Evolutionary conservation across 2,888 invertebrate species (phyloP).

Genomic region (Eugnorisma glareosa): DNA sequence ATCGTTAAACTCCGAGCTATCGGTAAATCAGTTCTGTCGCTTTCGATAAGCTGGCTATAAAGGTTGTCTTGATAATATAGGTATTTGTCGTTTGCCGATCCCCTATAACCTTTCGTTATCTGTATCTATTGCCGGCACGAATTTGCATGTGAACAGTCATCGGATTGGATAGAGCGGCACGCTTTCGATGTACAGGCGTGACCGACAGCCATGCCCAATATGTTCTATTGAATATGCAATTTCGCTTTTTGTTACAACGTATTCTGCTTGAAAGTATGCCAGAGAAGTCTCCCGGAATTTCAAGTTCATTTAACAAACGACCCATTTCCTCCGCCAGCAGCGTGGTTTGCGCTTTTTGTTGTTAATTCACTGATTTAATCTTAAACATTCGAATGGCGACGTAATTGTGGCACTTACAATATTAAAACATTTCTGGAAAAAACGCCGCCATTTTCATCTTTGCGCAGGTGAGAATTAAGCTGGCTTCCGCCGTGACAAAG

Average conservation of each 20-base stretch:
- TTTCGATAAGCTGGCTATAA: slow-evolving; percentile 52
- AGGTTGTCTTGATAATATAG: slow-evolving; percentile 59
- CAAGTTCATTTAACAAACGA: slow-evolving; percentile 46
- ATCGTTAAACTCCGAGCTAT: slow-evolving; percentile 51
- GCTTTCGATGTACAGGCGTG: slow-evolving; percentile 66
- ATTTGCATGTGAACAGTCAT: slow-evolving; percentile 70
- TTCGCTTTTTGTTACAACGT: slow-evolving; percentile 54
- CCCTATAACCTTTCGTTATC: slow-evolving; percentile 70
- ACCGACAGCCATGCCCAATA: slow-evolving; percentile 67
- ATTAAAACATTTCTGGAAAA: slow-evolving; percentile 61
- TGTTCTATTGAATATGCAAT: slow-evolving; percentile 63
- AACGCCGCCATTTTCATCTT: slow-evolving; percentile 39
- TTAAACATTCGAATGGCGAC: slow-evolving; percentile 43
- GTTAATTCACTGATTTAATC: slow-evolving; percentile 35
- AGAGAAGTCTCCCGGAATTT: slow-evolving; percentile 38
- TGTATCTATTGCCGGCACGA: slow-evolving; percentile 66
- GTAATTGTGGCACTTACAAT: slow-evolving; percentile 58
- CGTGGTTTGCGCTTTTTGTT: slow-evolving; percentile 33
- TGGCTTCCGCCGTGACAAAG: slow-evolving; percentile 67
- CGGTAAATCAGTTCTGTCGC: slow-evolving; percentile 55
- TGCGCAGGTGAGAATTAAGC: slow-evolving; percentile 71
- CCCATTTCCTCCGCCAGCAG: slow-evolving; percentile 32
- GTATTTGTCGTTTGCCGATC: slow-evolving; percentile 64
- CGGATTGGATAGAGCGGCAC: slow-evolving; percentile 66
- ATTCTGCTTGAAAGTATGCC: slow-evolving; percentile 36